Evolutionary conservation across 2,888 invertebrate genomes (phyloP), one percentile per base, ranked within the genome.

Genomic region (Lithodes maja): DNA sequence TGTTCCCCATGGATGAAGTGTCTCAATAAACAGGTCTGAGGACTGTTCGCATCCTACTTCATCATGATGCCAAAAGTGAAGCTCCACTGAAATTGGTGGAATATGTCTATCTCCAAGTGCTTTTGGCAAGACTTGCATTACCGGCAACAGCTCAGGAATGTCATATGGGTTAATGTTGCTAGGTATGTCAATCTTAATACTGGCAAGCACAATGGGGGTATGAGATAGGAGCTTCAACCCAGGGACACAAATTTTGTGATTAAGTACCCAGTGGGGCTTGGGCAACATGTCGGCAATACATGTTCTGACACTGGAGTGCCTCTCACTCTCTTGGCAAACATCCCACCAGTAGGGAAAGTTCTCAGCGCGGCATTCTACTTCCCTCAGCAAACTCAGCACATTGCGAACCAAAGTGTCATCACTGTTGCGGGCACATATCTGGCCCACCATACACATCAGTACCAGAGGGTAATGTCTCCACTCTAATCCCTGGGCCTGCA

Each of bases 1-100:
- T 3, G 84, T 80, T 3, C 80, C 88, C 88, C 88, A 88, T 54
- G 88, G 88, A 50, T 84, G 15, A 7, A 88, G 80, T 3, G 84
- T 61, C 2, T 12, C 15, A 7, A 88, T 33, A 2, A 88, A 80
- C 0, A 61, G n/a, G 71, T 84, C 80, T 17, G 88, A 88, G 15
- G 74, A 74, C 15, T 52, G 55, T 1, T 55, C 15, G 12, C 54
- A 52, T 3, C 33, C n/a, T 55, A 54, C 55, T 12, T 88, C 71
- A 61, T 79, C 54, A 52, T 88, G 84, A 9, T 74, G 49, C 84
- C 84, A 84, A 49, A 88, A 88, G 61, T 84, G 74, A 17, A 88
- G 53, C 12, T 88, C 84, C 9, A 55, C 55, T 15, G 75, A 52
- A 2, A 88, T 55, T 49, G 84, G 84, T 2, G 52, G 52, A 1